Conservation (phyloP, 2,113 vertebrate species). For the Phoenicopterus ruber region DNA sequence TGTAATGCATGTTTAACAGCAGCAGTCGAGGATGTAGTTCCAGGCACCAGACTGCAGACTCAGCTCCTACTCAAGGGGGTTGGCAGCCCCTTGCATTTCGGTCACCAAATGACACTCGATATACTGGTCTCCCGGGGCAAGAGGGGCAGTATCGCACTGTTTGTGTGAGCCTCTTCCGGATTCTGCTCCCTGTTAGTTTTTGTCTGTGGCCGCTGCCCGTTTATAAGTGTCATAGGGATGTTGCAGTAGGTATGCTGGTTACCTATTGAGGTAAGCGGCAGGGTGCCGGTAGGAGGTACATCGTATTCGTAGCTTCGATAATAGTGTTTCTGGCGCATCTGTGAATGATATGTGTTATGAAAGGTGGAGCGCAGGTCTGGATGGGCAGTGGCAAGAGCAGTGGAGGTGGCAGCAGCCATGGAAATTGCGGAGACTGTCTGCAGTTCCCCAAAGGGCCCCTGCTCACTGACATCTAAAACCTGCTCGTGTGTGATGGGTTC, state of each 20-base stretch:
- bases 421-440: conserved; percentile 97
- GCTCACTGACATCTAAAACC: conserved; percentile 95
- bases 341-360: conserved; percentile 96
- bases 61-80: conserved; percentile 67
- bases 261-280: conserved; percentile 93
- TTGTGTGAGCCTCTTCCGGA: conserved; percentile 94
- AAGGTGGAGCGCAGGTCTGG: conserved; percentile 96
- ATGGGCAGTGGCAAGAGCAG: conserved; percentile 95
- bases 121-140: conserved; percentile 98
- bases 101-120: conserved; percentile 99
- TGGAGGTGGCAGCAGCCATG: conserved; percentile 96
- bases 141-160: conserved; percentile 97
- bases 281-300: conserved; percentile 90
- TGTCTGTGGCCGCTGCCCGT: conserved; percentile 93
- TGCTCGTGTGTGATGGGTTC: conserved; percentile 92
- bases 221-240: conserved; percentile 99
- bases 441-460: conserved; percentile 95
- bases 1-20: conserved; percentile 89
- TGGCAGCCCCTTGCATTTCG: conserved; percentile 61
- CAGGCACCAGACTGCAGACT: conserved; percentile 82
- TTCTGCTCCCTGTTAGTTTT: conserved; percentile 93
- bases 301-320: conserved; percentile 98
- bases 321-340: conserved; percentile 99
- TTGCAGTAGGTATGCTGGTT: conserved; percentile 99
- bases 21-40: conserved; percentile 87